Percentiles rank a stretch among this genome's conserved stretches.
Evolutionary conservation across 2,113 vertebrate species (phyloP).

Genomic region (Ictalurus furcatus): DNA sequence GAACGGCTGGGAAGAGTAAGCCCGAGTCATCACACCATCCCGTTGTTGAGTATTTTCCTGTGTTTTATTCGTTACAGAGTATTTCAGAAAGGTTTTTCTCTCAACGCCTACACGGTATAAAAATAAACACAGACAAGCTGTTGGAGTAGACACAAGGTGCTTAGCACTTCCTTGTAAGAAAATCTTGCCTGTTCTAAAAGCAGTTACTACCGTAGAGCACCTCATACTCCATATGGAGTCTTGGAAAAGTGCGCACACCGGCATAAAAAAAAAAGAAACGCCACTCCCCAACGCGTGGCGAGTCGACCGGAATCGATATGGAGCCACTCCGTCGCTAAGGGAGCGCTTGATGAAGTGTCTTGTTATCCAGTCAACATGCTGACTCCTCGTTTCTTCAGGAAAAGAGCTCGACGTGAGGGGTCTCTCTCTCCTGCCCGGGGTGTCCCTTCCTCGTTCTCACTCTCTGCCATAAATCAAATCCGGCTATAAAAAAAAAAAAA

Average conservation of each 20-base stretch:
- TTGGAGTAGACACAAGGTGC: conserved; percentile 12
- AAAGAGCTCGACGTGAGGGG: conserved; percentile 41
- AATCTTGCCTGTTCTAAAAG: conserved; percentile 4
- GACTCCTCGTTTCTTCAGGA: conserved; percentile 34
- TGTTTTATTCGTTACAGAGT: neutral
- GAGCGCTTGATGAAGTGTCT: conserved; percentile 53
- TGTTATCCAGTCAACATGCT: conserved; percentile 53
- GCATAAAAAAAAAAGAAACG: neutral
- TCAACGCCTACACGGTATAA: conserved; percentile 4
- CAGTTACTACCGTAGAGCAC: neutral
- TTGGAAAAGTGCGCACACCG: conserved; percentile 10
- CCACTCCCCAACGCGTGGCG: neutral
- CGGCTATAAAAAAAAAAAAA: neutral
- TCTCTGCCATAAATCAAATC: conserved; percentile 49
- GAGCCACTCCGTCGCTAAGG: conserved; percentile 33
- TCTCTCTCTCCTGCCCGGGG: conserved; percentile 25
- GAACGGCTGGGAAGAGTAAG: neutral
- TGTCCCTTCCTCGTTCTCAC: neutral
- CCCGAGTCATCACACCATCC: neutral
- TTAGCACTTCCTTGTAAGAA: conserved; percentile 13
- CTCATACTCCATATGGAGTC: conserved; percentile 35
- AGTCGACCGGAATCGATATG: conserved; percentile 39
- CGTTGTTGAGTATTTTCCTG: neutral
- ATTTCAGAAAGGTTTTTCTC: neutral
- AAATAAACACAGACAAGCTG: conserved; percentile 31